A percentile compares a stretch with the other conserved stretches of the same genome.
phyloP scores from a whole-genome alignment of 2,113 vertebrate genomes.

The Sula dactylatra region DNA sequence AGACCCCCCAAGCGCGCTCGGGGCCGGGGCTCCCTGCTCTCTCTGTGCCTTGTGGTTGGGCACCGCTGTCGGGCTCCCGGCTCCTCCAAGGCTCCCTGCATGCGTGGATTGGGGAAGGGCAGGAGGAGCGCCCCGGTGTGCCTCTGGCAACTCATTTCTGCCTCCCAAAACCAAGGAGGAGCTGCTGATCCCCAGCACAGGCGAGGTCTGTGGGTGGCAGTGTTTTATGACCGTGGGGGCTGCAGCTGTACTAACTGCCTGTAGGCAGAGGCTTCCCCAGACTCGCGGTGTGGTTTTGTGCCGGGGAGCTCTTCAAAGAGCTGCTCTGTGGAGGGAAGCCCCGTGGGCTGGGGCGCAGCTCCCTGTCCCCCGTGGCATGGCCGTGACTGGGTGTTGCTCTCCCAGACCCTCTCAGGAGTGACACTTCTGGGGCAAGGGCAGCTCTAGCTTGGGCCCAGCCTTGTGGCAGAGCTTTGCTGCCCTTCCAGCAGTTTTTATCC shows the following conservation, averaged over 20 bases:
- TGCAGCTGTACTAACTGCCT: neutral
- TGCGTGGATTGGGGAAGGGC: accelerated
- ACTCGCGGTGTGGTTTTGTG: neutral
- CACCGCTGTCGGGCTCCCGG: neutral
- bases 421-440: neutral
- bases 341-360: neutral
- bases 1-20: neutral
- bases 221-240: neutral
- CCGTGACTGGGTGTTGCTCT: neutral
- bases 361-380: neutral
- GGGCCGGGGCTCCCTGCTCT: neutral
- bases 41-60: neutral
- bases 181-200: neutral
- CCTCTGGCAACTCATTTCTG: neutral
- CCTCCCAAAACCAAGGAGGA: neutral
- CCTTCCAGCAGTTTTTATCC: neutral
- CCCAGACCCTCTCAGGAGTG: accelerated
- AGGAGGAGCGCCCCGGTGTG: neutral
- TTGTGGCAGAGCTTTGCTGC: neutral
- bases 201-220: neutral
- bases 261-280: neutral
- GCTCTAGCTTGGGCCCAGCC: neutral
- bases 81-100: neutral
- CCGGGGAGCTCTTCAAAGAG: neutral
- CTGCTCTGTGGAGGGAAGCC: neutral